Evolutionary conservation across 2,888 invertebrate genomes (phyloP).

Genomic region (Phrixothrix hirtus): DNA sequence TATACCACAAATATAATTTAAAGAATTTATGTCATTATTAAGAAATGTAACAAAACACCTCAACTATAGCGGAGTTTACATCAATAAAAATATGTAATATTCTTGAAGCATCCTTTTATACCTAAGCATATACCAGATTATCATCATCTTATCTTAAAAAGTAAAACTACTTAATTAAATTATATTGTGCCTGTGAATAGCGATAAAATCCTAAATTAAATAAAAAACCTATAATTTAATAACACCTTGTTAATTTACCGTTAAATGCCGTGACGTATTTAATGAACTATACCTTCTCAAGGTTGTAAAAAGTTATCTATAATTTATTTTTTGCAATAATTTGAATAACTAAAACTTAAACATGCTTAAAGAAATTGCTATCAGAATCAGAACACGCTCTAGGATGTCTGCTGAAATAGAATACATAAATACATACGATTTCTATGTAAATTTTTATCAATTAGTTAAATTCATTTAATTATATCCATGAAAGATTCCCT

Average conservation of each 20-base stretch:
- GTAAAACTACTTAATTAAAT: neutral
- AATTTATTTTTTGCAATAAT: constrained; percentile 12
- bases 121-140: no score
- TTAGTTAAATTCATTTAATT: constrained; percentile 3
- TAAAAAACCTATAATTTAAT: constrained; percentile 1
- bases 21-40: no score
- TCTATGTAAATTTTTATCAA: constrained; percentile 6
- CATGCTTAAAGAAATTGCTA: constrained; percentile 7
- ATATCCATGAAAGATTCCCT: neutral
- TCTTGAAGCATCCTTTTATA: no score
- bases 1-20: no score
- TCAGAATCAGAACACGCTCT: constrained; percentile 7
- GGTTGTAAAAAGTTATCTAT: constrained; percentile 5
- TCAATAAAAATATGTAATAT: no score
- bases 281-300: constrained; percentile 1
- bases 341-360: constrained; percentile 8
- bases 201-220: neutral
- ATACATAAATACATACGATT: constrained; percentile 1
- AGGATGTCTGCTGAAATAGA: neutral
- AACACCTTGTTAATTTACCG: constrained; percentile 18
- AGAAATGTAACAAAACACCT: no score
- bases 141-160: no score
- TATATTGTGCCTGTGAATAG: neutral
- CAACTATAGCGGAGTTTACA: no score
- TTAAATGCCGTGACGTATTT: constrained; percentile 15